Percentiles rank a stretch among this genome's conserved stretches.
These are phyloP conservation scores for Zosterops borbonicus DNA, from an alignment of 2,113 vertebrate genomes.

Conservation along the genomic window DNA sequence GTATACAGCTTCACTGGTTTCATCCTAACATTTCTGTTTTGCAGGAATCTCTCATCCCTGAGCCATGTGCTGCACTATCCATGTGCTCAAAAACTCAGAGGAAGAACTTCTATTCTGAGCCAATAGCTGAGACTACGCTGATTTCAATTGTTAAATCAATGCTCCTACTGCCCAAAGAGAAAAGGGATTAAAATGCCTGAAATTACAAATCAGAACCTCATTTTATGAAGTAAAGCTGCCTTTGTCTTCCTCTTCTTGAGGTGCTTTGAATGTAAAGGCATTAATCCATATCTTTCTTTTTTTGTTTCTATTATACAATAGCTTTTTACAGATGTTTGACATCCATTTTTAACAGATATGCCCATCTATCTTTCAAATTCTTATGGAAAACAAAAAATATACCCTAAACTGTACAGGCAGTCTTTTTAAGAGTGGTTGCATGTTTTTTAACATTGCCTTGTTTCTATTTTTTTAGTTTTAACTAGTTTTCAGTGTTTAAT, in stretches of 20 bases:
- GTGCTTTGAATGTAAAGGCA: background rate
- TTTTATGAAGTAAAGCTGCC: background rate
- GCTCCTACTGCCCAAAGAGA: background rate
- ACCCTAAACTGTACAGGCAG: background rate
- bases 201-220: background rate
- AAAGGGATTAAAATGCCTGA: background rate
- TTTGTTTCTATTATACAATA: background rate
- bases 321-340: background rate
- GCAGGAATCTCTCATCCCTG: background rate
- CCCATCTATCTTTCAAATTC: background rate
- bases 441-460: background rate
- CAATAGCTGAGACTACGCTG: background rate
- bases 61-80: background rate
- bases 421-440: background rate
- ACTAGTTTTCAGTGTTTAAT: background rate
- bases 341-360: background rate
- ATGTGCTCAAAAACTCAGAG: background rate
- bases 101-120: background rate
- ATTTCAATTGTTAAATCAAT: background rate
- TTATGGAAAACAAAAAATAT: background rate
- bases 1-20: background rate
- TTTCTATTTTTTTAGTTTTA: background rate
- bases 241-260: background rate
- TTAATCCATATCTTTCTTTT: background rate
- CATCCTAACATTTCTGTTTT: background rate